phyloP scores from a whole-genome alignment of 2,888 invertebrate species.

The Agriopis leucophaearia region DNA sequence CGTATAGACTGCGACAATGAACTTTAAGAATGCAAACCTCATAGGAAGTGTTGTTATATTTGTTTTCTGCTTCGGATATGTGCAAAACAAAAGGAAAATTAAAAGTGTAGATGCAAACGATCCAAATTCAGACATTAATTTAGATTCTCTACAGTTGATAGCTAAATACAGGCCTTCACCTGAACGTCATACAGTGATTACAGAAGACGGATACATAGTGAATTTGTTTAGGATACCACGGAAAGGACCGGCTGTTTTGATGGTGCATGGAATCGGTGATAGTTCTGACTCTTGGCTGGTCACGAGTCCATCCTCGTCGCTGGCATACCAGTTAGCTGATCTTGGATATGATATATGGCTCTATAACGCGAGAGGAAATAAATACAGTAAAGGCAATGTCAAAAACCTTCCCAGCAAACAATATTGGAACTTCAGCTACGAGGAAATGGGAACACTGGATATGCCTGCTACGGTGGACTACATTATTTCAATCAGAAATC shows the following conservation, averaged over 20 bases:
- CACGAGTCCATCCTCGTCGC: constrained; percentile 66
- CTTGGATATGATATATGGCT: constrained; percentile 76
- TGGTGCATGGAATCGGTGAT: constrained; percentile 76
- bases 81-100: constrained; percentile 42
- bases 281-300: constrained; percentile 79
- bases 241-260: constrained; percentile 69
- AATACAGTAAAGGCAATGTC: constrained; percentile 70
- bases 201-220: constrained; percentile 72
- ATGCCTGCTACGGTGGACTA: constrained; percentile 73
- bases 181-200: constrained; percentile 65
- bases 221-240: constrained; percentile 67
- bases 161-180: constrained; percentile 63
- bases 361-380: constrained; percentile 75
- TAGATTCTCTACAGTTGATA: constrained; percentile 70
- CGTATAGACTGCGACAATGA: constrained; percentile 56
- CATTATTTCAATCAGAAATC: constrained; percentile 60
- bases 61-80: constrained; percentile 52
- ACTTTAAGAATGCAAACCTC: constrained; percentile 49
- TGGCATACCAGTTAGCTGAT: constrained; percentile 69
- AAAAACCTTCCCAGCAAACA: constrained; percentile 58
- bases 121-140: constrained; percentile 61
- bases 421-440: constrained; percentile 77
- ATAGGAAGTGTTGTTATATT: constrained; percentile 51
- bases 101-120: constrained; percentile 49
- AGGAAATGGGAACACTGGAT: constrained; percentile 77